phyloP scores from a whole-genome alignment of 2,113 vertebrate species.

The Oenanthe oenanthe region DNA sequence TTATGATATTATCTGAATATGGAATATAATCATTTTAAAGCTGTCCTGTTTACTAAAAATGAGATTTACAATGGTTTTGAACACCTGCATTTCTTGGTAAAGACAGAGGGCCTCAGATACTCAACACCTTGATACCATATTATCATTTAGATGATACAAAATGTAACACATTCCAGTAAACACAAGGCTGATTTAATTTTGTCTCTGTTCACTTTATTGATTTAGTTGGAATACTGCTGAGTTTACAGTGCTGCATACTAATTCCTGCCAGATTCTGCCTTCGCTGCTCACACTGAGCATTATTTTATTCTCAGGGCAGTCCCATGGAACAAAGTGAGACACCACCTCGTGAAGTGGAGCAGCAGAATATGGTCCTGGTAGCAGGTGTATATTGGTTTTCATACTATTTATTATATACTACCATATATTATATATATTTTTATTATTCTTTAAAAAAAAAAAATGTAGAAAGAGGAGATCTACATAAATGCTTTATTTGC shows the following conservation, averaged over 20 bases:
- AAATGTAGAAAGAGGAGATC: neutral
- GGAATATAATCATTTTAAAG: neutral
- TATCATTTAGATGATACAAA: constrained; percentile 38
- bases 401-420: neutral
- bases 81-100: neutral
- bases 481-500: neutral
- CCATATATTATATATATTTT: neutral
- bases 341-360: neutral
- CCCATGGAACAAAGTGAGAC: neutral
- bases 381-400: neutral
- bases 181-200: constrained; percentile 59
- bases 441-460: neutral
- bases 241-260: constrained; percentile 39
- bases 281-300: constrained; percentile 4
- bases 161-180: constrained; percentile 56
- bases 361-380: neutral
- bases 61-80: neutral
- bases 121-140: constrained; percentile 17
- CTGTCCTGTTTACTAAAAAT: neutral
- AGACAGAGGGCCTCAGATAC: neutral
- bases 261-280: constrained; percentile 53
- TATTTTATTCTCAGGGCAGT: constrained; percentile 6
- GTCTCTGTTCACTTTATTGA: constrained; percentile 57
- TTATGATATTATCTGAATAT: constrained; percentile 22
- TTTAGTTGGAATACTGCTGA: constrained; percentile 62